Percentiles rank a stretch among this genome's conserved stretches.
Evolutionary conservation across 53 echinoderm and acorn worm species (phyloP).

Genomic region (Apostichopus leukothele): DNA sequence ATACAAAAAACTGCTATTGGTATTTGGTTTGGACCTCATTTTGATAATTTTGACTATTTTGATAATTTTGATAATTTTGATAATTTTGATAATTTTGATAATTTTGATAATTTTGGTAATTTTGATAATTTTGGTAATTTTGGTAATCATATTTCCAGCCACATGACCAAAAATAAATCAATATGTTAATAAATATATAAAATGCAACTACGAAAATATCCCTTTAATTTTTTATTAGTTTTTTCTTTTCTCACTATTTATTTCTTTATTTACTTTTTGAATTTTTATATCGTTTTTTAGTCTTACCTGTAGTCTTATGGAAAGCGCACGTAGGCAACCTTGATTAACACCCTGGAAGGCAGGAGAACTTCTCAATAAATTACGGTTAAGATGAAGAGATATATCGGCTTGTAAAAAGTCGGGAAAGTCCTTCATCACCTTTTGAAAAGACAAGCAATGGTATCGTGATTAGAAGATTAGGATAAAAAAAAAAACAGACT

Average conservation of each 20-base stretch:
- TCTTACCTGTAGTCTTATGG: slow-evolving; percentile 71
- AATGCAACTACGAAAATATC: too few relatives aligned
- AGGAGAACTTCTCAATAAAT: slow-evolving; percentile 78
- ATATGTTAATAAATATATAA: too few relatives aligned
- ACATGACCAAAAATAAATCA: too few relatives aligned
- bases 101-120: too few relatives aligned
- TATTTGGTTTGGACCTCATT: too few relatives aligned
- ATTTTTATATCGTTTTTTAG: background rate
- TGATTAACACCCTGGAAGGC: slow-evolving; percentile 84
- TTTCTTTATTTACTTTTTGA: background rate
- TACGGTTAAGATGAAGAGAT: slow-evolving; percentile 93
- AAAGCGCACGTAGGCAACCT: slow-evolving; percentile 85
- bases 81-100: too few relatives aligned
- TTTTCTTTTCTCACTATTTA: background rate
- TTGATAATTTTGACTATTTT: too few relatives aligned
- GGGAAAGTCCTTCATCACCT: slow-evolving; percentile 98
- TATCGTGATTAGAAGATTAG: background rate
- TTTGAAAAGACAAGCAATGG: background rate
- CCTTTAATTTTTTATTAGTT: too few relatives aligned
- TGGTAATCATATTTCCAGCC: too few relatives aligned
- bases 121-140: too few relatives aligned
- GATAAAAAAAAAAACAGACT: background rate
- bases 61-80: too few relatives aligned
- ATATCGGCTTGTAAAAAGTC: slow-evolving; percentile 98
- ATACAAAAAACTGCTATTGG: too few relatives aligned